Conservation (phyloP, 2,113 vertebrate genomes). For the Lophochroa leadbeateri region DNA sequence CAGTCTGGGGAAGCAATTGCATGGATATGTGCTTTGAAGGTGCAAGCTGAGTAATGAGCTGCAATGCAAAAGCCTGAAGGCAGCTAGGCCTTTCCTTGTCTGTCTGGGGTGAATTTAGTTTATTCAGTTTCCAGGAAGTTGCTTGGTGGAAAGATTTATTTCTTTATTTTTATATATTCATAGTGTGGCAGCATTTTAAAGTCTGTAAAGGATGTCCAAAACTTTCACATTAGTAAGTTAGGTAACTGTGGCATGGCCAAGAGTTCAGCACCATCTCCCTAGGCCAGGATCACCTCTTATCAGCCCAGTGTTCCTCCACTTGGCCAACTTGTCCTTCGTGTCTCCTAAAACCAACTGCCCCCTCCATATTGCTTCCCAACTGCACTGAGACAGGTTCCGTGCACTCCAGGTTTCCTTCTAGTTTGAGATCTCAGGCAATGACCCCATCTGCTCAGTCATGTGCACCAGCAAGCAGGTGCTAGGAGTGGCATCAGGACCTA, state of each 20-base stretch:
- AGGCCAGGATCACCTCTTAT: background rate
- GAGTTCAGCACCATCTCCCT: background rate
- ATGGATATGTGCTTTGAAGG: background rate
- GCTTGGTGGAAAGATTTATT: background rate
- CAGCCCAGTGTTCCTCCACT: background rate
- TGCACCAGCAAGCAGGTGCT: background rate
- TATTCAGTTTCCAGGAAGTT: background rate
- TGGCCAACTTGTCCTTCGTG: background rate
- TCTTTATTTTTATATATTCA: background rate
- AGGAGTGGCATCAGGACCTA: background rate
- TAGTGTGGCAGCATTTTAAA: background rate
- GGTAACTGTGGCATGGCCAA: background rate
- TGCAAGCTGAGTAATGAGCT: background rate
- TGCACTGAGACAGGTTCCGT: background rate
- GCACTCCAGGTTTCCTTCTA: background rate
- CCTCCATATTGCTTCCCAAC: accelerated
- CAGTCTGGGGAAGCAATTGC: background rate
- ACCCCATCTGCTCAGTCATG: accelerated
- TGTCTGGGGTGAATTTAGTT: background rate
- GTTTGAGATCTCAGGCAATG: background rate
- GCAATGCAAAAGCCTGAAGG: background rate
- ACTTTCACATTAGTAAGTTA: background rate
- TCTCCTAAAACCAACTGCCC: background rate
- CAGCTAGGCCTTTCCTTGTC: background rate
- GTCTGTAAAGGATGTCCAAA: background rate